Conservation (phyloP, 1,140 invertebrate genomes). For the honey bee (Apis mellifera) region DNA sequence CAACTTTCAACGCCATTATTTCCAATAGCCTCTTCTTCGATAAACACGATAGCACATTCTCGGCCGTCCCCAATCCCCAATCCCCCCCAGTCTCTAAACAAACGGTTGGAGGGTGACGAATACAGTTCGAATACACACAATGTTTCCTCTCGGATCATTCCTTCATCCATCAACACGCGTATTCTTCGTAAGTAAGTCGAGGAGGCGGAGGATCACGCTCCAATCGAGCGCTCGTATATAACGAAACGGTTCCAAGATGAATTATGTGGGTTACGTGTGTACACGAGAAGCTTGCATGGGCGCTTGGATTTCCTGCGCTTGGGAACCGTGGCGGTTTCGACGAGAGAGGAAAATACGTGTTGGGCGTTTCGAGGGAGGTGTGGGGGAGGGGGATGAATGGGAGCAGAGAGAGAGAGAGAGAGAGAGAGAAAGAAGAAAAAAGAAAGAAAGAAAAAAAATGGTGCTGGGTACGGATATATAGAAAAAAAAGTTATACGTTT, state of each 20-base stretch:
- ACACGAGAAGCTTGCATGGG: neutral
- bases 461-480: conserved; percentile 39
- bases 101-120: conserved; percentile 9
- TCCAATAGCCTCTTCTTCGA: neutral
- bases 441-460: conserved; percentile 40
- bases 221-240: conserved; percentile 35
- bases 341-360: neutral
- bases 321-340: no score
- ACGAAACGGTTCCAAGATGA: conserved; percentile 7
- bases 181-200: conserved; percentile 7
- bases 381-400: neutral
- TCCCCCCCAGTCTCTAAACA: neutral
- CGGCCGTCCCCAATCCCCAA: neutral
- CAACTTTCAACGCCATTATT: no score
- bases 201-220: conserved; percentile 38
- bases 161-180: neutral
- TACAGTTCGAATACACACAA: conserved; percentile 2
- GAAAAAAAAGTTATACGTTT: neutral
- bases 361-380: conserved; percentile 29
- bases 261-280: conserved; percentile 24
- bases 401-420: neutral
- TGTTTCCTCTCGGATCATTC: neutral
- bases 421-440: neutral
- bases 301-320: no score
- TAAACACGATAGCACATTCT: neutral